Percentiles rank a stretch among this genome's conserved stretches.
These are phyloP conservation scores for Drosophila willistoni DNA, from an alignment of 1,140 invertebrate species.

Conservation along the genomic window DNA sequence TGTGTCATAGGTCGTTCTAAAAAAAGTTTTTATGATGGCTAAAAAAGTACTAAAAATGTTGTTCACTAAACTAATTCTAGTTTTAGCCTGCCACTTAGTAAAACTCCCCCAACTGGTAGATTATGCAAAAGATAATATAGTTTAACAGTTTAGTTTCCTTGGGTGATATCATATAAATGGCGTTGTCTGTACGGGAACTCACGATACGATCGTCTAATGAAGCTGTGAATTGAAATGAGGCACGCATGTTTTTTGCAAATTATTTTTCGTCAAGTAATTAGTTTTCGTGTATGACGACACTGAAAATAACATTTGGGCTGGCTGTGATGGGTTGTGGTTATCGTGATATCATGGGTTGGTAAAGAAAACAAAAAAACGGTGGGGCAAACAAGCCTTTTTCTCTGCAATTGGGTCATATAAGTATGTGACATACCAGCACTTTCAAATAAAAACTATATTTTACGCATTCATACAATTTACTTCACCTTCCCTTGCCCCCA, in stretches of 20 bases:
- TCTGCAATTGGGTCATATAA: conserved; percentile 32
- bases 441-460: conserved; percentile 28
- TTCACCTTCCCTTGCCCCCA: not conserved
- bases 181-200: conserved; percentile 19
- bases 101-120: conserved; percentile 5
- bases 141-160: not conserved
- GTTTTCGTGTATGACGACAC: conserved; percentile 47
- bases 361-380: not conserved
- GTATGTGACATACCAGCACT: not conserved
- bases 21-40: not conserved
- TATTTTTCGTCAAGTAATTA: conserved; percentile 60
- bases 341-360: conserved; percentile 57
- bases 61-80: conserved; percentile 1
- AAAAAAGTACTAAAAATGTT: not conserved
- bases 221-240: conserved; percentile 42
- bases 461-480: conserved; percentile 13
- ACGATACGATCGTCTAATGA: conserved; percentile 27
- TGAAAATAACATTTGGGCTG: conserved; percentile 4
- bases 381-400: conserved; percentile 37
- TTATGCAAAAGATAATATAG: conserved; percentile 5
- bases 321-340: conserved; percentile 16
- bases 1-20: no score
- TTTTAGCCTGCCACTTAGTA: not conserved
- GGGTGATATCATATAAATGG: conserved; percentile 16
- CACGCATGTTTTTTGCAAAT: conserved; percentile 61